Conservation (phyloP, 2,888 invertebrate genomes). For the Drosophila tripunctata region DNA sequence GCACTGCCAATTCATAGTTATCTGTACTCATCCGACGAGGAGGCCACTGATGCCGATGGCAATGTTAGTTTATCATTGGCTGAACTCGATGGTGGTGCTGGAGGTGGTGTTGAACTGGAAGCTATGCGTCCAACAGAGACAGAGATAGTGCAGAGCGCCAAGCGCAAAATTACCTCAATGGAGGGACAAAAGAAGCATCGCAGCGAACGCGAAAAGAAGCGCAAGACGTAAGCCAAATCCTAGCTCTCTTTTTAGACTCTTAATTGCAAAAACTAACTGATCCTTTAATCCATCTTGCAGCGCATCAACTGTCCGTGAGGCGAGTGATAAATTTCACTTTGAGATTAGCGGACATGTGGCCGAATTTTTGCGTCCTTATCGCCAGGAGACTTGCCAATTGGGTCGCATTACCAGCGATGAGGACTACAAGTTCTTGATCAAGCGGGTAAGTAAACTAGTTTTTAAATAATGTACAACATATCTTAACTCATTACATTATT, state of each 20-base stretch:
- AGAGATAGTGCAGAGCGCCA: constrained; percentile 12
- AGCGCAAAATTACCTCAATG: constrained; percentile 44
- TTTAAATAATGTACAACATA: neutral
- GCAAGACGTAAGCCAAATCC: constrained; percentile 20
- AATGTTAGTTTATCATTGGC: neutral
- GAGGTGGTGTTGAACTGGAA: no score
- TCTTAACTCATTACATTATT: neutral
- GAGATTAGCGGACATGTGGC: constrained; percentile 68
- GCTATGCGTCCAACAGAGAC: neutral
- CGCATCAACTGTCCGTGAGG: constrained; percentile 32
- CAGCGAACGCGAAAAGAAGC: constrained; percentile 33
- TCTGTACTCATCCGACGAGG: constrained; percentile 56
- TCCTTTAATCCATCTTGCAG: constrained; percentile 18
- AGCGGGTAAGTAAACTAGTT: constrained; percentile 42
- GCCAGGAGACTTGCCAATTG: constrained; percentile 92
- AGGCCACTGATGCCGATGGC: constrained; percentile 23
- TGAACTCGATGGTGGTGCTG: constrained; percentile 2
- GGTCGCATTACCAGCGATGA: constrained; percentile 95
- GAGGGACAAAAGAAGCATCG: constrained; percentile 52
- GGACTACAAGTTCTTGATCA: constrained; percentile 86
- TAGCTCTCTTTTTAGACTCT: neutral
- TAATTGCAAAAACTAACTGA: neutral
- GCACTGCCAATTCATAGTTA: constrained; percentile 59
- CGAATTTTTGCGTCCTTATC: constrained; percentile 87
- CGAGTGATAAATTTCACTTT: constrained; percentile 60